These are phyloP conservation scores for Tineola bisselliella DNA, from an alignment of 2,888 invertebrate genomes.

Conservation along the genomic window DNA sequence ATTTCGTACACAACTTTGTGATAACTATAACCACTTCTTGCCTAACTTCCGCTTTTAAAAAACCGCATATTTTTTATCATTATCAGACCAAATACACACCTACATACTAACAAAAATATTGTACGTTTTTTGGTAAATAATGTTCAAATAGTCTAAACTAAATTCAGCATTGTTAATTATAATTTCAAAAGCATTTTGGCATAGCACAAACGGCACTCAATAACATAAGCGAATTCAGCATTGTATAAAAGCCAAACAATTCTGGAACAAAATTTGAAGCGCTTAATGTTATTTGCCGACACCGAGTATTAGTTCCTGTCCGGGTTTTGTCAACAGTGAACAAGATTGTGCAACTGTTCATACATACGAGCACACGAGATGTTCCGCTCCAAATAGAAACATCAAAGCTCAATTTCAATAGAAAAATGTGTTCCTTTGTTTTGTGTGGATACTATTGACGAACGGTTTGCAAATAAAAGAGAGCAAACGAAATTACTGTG, in stretches of 20 bases:
- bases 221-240: too few species aligned
- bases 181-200: too few species aligned
- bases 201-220: background rate
- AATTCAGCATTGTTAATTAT: too few species aligned
- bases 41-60: background rate
- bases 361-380: background rate
- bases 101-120: background rate
- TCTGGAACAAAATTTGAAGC: constrained; percentile 20
- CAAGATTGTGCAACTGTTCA: constrained; percentile 24
- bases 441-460: background rate
- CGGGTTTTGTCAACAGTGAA: constrained; percentile 33
- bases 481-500: background rate
- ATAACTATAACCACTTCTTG: background rate
- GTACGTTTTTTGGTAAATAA: background rate
- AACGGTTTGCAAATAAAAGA: background rate
- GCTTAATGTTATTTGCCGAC: constrained; percentile 35
- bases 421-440: background rate
- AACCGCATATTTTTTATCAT: background rate
- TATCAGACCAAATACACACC: background rate
- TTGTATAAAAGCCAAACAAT: too few species aligned
- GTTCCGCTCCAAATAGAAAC: constrained; percentile 9
- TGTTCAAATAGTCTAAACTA: too few species aligned
- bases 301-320: constrained; percentile 26
- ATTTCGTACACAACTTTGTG: background rate
- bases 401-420: background rate